Conservation (phyloP, 1,140 invertebrate species). For the Liolophura sinensis region DNA sequence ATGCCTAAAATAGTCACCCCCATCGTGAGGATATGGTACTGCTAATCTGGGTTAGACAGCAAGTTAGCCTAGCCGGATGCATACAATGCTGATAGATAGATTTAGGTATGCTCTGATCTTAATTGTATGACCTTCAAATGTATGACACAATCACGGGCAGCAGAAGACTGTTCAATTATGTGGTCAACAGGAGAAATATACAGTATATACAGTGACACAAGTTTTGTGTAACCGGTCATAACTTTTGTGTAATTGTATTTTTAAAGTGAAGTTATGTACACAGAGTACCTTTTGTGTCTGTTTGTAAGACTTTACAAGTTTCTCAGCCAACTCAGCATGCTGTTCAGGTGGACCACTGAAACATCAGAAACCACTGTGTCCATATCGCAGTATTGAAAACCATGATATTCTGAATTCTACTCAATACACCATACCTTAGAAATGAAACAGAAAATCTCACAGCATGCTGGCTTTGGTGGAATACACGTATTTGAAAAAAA, state of each 20-base stretch:
- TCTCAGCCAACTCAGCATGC: slow-evolving; percentile 72
- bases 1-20: too few relatives aligned
- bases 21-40: too few relatives aligned
- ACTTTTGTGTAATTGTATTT: neutral
- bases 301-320: slow-evolving; percentile 72
- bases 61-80: too few relatives aligned
- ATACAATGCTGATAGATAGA: too few relatives aligned
- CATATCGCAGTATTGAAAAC: neutral
- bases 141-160: too few relatives aligned
- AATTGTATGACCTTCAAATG: too few relatives aligned
- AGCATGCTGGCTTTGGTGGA: neutral
- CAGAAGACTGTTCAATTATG: too few relatives aligned
- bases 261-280: neutral
- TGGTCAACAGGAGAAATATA: too few relatives aligned
- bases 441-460: neutral
- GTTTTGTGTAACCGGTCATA: too few relatives aligned
- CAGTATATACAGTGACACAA: too few relatives aligned
- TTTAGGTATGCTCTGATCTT: too few relatives aligned
- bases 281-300: slow-evolving; percentile 63
- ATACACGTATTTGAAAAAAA: neutral
- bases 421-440: neutral
- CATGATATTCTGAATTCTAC: neutral
- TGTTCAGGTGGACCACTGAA: slow-evolving; percentile 69
- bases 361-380: slow-evolving; percentile 24
- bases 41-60: too few relatives aligned